These are phyloP conservation scores for Latrodectus hesperus DNA, from an alignment of 2,888 invertebrate species.

Conservation along the genomic window DNA sequence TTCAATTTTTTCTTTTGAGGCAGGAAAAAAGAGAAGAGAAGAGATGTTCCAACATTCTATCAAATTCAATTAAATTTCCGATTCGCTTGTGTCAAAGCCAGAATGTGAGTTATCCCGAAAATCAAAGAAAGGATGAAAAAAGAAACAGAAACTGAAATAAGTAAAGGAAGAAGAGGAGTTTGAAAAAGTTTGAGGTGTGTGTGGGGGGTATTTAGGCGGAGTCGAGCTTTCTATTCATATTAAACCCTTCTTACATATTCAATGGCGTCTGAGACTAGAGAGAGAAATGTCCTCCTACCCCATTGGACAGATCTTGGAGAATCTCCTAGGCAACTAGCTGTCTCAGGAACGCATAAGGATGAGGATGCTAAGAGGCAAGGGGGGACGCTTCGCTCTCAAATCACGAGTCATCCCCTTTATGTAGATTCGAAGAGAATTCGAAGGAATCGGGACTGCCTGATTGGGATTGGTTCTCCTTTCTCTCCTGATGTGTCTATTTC, in stretches of 20 bases:
- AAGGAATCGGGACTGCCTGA: constrained; percentile 61
- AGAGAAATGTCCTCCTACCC: constrained; percentile 66
- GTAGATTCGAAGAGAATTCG: constrained; percentile 62
- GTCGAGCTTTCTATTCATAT: constrained; percentile 64
- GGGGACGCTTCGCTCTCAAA: constrained; percentile 63
- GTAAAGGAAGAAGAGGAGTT: constrained; percentile 20
- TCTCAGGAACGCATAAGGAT: constrained; percentile 66
- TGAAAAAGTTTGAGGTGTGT: constrained; percentile 1
- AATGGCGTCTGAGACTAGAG: constrained; percentile 64
- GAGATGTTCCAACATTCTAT: constrained; percentile 20
- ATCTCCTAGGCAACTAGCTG: constrained; percentile 67
- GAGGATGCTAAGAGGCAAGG: constrained; percentile 67
- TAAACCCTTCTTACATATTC: constrained; percentile 69
- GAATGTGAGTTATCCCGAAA: constrained; percentile 19
- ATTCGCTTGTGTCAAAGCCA: constrained; percentile 55
- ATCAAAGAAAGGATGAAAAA: constrained; percentile 9
- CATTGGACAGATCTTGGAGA: constrained; percentile 61
- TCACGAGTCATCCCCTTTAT: constrained; percentile 68
- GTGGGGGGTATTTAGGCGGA: constrained; percentile 62
- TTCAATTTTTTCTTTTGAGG: constrained; percentile 7
- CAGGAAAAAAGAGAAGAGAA: neutral
- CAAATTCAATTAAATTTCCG: constrained; percentile 61
- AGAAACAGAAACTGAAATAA: constrained; percentile 1
- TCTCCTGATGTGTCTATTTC: constrained; percentile 43
- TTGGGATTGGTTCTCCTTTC: constrained; percentile 61